These are phyloP conservation scores for Emmelina monodactyla DNA, from an alignment of 2,888 invertebrate species.

Conservation along the genomic window DNA sequence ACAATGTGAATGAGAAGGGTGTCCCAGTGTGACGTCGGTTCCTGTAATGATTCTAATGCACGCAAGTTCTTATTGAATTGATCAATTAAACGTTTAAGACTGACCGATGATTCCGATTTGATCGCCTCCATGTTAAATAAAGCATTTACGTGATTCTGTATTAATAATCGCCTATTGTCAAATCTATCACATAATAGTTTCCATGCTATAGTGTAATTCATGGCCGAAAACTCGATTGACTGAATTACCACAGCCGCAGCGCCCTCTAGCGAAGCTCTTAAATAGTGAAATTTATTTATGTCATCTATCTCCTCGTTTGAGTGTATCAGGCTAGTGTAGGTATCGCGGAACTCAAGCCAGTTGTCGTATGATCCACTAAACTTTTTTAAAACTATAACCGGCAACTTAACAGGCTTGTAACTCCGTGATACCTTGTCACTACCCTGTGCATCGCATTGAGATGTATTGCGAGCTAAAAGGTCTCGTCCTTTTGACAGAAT, in stretches of 20 bases:
- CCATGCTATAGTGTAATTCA: not conserved
- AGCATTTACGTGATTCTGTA: not conserved
- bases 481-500: no score
- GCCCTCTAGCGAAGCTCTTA: not conserved
- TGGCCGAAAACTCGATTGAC: not conserved
- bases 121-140: not conserved
- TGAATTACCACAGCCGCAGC: not conserved
- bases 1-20: slow-evolving; percentile 8
- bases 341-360: not conserved
- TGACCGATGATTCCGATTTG: not conserved
- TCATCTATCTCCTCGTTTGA: no score
- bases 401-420: no score
- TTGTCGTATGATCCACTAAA: not conserved
- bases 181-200: not conserved
- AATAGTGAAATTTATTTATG: not conserved
- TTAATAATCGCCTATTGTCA: not conserved
- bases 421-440: no score
- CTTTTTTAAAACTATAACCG: not conserved
- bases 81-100: not conserved
- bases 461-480: not conserved
- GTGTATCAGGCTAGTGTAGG: not conserved
- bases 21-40: slow-evolving; percentile 1
- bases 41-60: not conserved
- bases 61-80: not conserved
- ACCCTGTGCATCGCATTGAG: not conserved